Conservation (phyloP, 2,113 vertebrate genomes). For the Corythoichthys intestinalis region DNA sequence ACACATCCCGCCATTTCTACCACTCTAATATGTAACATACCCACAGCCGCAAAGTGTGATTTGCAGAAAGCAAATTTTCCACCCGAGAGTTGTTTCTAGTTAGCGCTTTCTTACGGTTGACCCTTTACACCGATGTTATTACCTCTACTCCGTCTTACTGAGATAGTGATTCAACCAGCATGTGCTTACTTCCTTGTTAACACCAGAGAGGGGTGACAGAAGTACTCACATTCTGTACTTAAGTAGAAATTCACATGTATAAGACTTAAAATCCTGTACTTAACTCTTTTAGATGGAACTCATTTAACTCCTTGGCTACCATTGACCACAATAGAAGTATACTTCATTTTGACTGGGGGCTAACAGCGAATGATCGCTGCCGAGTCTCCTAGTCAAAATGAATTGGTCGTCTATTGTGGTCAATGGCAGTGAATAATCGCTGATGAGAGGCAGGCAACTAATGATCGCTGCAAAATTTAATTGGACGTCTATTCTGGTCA, state of each 20-base stretch:
- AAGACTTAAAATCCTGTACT: not conserved
- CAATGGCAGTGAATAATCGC: no score
- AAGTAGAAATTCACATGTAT: not conserved
- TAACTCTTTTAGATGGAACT: not conserved
- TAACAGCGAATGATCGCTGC: no score
- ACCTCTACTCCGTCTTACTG: constrained; percentile 61
- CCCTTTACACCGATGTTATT: constrained; percentile 62
- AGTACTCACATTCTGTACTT: not conserved
- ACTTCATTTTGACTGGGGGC: no score
- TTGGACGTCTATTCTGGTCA: no score
- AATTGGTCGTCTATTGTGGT: no score
- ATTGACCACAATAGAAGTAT: no score
- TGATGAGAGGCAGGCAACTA: no score
- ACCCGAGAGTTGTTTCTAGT: constrained; percentile 67
- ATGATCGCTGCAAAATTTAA: no score
- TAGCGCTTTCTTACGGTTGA: constrained; percentile 57
- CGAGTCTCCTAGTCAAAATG: no score
- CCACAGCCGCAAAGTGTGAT: constrained; percentile 44
- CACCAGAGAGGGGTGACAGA: constrained; percentile 32
- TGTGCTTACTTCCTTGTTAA: constrained; percentile 69
- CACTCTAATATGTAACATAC: constrained; percentile 36
- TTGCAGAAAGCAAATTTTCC: constrained; percentile 66
- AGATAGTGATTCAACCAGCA: constrained; percentile 64
- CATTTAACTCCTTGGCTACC: no score
- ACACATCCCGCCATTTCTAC: constrained; percentile 43